A percentile compares a stretch with the other conserved stretches of the same genome.
These are phyloP conservation scores for Pterocles orientalis DNA, from an alignment of 2,113 vertebrate genomes.

Conservation along the genomic window DNA sequence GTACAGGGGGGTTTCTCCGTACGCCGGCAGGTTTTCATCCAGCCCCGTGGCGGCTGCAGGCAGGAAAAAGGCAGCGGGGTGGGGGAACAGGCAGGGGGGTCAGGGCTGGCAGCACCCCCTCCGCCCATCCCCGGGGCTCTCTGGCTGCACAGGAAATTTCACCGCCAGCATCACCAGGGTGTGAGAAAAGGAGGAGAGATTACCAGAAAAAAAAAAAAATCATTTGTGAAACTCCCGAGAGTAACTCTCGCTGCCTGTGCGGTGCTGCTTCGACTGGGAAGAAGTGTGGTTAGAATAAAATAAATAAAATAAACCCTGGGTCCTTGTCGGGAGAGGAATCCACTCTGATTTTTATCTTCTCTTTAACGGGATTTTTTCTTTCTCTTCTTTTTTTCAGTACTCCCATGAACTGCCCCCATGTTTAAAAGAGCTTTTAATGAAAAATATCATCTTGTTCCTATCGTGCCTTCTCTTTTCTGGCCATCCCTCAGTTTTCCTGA, in stretches of 20 bases:
- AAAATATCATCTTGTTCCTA: fast-evolving
- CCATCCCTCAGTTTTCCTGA: fast-evolving
- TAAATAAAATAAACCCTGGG: no score
- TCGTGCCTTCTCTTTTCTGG: neutral
- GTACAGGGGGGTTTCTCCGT: no score
- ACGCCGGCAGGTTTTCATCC: no score
- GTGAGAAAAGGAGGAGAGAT: neutral
- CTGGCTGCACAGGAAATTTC: neutral
- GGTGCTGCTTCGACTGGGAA: neutral
- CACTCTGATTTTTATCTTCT: fast-evolving
- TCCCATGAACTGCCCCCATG: fast-evolving
- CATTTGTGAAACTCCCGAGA: neutral
- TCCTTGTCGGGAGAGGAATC: neutral
- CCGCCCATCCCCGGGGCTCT: neutral
- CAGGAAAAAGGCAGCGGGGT: neutral
- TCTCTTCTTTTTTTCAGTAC: neutral
- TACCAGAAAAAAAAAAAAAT: neutral
- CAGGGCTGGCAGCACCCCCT: neutral
- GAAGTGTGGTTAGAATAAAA: no score
- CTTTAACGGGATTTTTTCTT: fast-evolving
- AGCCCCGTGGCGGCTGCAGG: neutral
- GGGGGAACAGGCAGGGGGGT: neutral
- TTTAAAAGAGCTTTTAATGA: neutral
- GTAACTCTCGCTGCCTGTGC: fast-evolving
- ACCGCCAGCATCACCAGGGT: no score